These are phyloP conservation scores for Pheosia tremula DNA, from an alignment of 2,888 invertebrate genomes.

Conservation along the genomic window DNA sequence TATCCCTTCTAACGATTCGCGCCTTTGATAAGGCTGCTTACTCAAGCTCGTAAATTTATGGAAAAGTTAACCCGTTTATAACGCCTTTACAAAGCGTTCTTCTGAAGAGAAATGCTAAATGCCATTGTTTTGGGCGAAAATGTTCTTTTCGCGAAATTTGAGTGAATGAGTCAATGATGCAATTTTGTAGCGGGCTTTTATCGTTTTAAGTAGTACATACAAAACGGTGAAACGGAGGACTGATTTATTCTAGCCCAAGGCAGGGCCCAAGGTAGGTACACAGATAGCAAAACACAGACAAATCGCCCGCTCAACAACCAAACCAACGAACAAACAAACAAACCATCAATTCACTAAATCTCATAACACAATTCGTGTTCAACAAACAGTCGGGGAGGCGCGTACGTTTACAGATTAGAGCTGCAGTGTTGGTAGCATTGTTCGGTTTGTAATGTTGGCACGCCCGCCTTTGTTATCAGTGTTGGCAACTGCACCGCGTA, in stretches of 20 bases:
- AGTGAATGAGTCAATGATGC: too few relatives aligned
- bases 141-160: too few relatives aligned
- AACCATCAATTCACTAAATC: slow-evolving; percentile 9
- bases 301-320: slow-evolving; percentile 10
- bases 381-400: slow-evolving; percentile 22
- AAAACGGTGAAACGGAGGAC: not conserved
- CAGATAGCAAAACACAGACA: slow-evolving; percentile 6
- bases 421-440: slow-evolving; percentile 6
- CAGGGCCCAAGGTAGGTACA: not conserved
- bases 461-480: slow-evolving; percentile 11
- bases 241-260: not conserved
- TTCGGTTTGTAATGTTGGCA: slow-evolving; percentile 9
- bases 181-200: too few relatives aligned
- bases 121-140: too few relatives aligned
- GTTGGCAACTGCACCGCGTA: slow-evolving; percentile 17
- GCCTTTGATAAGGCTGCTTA: too few relatives aligned
- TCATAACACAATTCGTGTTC: slow-evolving; percentile 8
- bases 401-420: slow-evolving; percentile 35
- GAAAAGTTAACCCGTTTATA: too few relatives aligned
- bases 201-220: not conserved
- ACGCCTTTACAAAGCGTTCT: too few relatives aligned
- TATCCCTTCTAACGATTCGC: too few relatives aligned
- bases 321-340: slow-evolving; percentile 5
- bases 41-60: too few relatives aligned
- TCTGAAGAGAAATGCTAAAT: too few relatives aligned